Evolutionary conservation across 2,113 vertebrate genomes (phyloP).

Genomic region (Xiphophorus couchianus): DNA sequence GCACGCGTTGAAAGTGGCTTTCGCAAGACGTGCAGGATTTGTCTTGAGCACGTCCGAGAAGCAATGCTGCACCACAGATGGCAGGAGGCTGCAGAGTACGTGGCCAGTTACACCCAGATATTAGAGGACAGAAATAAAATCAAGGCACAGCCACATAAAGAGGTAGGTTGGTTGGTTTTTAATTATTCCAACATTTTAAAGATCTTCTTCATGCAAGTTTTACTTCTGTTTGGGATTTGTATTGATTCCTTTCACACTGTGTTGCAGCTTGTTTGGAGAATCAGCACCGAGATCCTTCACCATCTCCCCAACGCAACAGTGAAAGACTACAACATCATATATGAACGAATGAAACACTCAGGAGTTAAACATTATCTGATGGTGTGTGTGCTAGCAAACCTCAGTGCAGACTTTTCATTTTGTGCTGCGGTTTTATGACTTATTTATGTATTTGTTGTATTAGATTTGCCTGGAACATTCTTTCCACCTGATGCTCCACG

Average conservation of each 20-base stretch:
- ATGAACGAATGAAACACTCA: slow-evolving; percentile 88
- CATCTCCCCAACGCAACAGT: slow-evolving; percentile 82
- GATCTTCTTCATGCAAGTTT: no score
- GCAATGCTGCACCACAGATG: slow-evolving; percentile 88
- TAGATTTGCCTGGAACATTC: slow-evolving; percentile 90
- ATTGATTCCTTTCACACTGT: slow-evolving; percentile 2
- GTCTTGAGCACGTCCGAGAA: slow-evolving; percentile 83
- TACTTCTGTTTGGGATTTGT: not conserved
- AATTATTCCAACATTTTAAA: not conserved
- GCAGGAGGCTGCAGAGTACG: slow-evolving; percentile 85
- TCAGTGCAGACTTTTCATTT: not conserved
- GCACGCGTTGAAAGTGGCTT: slow-evolving; percentile 72
- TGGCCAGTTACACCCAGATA: slow-evolving; percentile 82
- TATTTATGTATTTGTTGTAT: not conserved
- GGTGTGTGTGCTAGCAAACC: slow-evolving; percentile 68
- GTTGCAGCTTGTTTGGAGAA: slow-evolving; percentile 86
- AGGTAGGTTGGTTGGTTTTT: slow-evolving; percentile 77
- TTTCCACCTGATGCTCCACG: slow-evolving; percentile 86
- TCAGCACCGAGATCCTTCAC: slow-evolving; percentile 88
- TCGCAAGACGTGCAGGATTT: slow-evolving; percentile 72
- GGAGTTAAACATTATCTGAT: slow-evolving; percentile 85
- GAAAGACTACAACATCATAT: slow-evolving; percentile 84
- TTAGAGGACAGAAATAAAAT: slow-evolving; percentile 75
- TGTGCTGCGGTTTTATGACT: not conserved
- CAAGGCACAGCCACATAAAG: slow-evolving; percentile 46